Evolutionary conservation across 2,113 vertebrate species (phyloP).

Genomic region (Myrmophylax atrothorax): DNA sequence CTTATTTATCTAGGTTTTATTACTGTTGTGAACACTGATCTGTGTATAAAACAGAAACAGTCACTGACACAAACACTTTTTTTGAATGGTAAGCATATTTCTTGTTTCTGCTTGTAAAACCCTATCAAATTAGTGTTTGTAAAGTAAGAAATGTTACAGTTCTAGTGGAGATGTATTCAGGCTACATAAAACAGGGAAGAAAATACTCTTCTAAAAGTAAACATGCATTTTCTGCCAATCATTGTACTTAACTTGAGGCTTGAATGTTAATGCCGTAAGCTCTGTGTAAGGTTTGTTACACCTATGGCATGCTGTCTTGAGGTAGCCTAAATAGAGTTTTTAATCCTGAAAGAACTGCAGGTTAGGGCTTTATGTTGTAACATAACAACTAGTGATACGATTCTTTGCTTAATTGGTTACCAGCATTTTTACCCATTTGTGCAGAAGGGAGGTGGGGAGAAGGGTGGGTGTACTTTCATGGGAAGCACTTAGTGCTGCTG

Average conservation of each 20-base stretch:
- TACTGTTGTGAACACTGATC: neutral
- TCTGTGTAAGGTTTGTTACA: neutral
- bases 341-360: neutral
- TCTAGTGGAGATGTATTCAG: neutral
- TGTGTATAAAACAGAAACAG: neutral
- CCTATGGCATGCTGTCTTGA: neutral
- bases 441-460: neutral
- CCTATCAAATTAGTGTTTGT: neutral
- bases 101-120: neutral
- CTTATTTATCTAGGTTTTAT: neutral
- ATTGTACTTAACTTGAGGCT: neutral
- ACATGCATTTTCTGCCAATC: neutral
- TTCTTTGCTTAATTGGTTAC: neutral
- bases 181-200: neutral
- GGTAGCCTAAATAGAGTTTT: neutral
- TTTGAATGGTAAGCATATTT: neutral
- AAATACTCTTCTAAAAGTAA: neutral
- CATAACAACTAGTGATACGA: neutral
- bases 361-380: neutral
- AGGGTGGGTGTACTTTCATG: neutral
- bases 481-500: neutral
- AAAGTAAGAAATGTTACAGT: neutral
- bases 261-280: neutral
- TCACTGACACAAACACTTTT: neutral
- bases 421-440: neutral